A percentile compares a stretch with the other conserved stretches of the same genome.
These are phyloP conservation scores for Hippocampus barbouri DNA, from an alignment of 2,113 vertebrate genomes.

Conservation along the genomic window DNA sequence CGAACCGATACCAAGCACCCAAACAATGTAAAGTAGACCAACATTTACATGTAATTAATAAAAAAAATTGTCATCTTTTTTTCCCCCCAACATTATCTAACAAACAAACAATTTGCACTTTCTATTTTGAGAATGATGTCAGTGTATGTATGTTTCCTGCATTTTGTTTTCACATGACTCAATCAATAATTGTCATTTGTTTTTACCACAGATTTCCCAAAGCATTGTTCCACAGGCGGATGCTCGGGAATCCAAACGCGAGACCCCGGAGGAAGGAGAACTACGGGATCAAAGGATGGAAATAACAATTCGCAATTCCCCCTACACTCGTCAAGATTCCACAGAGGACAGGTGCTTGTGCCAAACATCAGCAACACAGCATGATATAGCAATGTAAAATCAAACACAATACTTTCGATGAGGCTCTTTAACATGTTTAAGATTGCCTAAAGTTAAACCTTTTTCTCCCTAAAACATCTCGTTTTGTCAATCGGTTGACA, in stretches of 20 bases:
- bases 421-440: too few species aligned
- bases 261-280: conserved; percentile 98
- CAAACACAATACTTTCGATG: background rate
- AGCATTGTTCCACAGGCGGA: conserved; percentile 80
- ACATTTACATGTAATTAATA: background rate
- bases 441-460: too few species aligned
- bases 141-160: background rate
- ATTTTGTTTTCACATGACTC: too few species aligned
- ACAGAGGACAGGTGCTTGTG: conserved; percentile 85
- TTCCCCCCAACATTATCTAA: background rate
- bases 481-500: background rate
- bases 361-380: background rate
- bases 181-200: background rate
- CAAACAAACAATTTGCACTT: background rate
- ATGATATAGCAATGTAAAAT: background rate
- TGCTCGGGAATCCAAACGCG: conserved; percentile 94
- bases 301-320: conserved; percentile 96
- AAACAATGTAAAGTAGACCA: conserved; percentile 83
- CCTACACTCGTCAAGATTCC: conserved; percentile 88
- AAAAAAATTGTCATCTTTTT: background rate
- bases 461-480: background rate
- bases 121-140: background rate
- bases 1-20: conserved; percentile 84
- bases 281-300: conserved; percentile 96
- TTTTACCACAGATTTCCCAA: conserved; percentile 46